Conservation (phyloP, 2,888 invertebrate species). For the Sphaerophoria rueppellii region DNA sequence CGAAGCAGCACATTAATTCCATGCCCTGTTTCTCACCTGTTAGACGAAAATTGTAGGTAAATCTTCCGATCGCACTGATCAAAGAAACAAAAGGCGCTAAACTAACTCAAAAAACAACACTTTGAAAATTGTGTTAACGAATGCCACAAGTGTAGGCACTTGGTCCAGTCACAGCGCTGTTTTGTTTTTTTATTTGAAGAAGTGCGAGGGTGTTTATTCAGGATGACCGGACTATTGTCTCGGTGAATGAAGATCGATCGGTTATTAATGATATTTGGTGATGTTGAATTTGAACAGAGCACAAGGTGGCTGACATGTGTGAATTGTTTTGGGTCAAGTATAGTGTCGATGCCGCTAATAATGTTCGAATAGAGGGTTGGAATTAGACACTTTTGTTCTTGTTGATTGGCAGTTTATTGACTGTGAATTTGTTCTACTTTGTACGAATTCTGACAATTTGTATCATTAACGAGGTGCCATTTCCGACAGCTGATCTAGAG, state of each 20-base stretch:
- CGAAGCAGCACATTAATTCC: constrained; percentile 67
- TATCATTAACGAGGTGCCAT: constrained; percentile 66
- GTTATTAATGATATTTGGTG: constrained; percentile 69
- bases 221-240: constrained; percentile 63
- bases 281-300: constrained; percentile 32
- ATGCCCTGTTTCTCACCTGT: constrained; percentile 71
- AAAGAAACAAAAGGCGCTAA: constrained; percentile 69
- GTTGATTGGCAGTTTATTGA: constrained; percentile 55
- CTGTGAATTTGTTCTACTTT: constrained; percentile 46
- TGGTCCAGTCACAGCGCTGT: background rate
- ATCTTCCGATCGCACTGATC: constrained; percentile 57
- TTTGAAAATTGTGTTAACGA: constrained; percentile 38
- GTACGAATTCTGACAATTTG: constrained; percentile 53
- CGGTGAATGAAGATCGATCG: constrained; percentile 71
- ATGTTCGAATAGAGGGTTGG: constrained; percentile 46
- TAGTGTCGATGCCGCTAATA: constrained; percentile 43
- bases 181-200: constrained; percentile 15
- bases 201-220: constrained; percentile 62
- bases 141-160: constrained; percentile 59
- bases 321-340: constrained; percentile 71
- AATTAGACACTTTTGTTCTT: constrained; percentile 40
- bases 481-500: constrained; percentile 69
- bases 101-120: constrained; percentile 52
- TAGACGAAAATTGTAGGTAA: constrained; percentile 14
- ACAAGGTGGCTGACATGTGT: constrained; percentile 69